A percentile compares a stretch with the other conserved stretches of the same genome.
Conservation (phyloP, 2,113 vertebrate genomes). For the Crotalus viridis region DNA sequence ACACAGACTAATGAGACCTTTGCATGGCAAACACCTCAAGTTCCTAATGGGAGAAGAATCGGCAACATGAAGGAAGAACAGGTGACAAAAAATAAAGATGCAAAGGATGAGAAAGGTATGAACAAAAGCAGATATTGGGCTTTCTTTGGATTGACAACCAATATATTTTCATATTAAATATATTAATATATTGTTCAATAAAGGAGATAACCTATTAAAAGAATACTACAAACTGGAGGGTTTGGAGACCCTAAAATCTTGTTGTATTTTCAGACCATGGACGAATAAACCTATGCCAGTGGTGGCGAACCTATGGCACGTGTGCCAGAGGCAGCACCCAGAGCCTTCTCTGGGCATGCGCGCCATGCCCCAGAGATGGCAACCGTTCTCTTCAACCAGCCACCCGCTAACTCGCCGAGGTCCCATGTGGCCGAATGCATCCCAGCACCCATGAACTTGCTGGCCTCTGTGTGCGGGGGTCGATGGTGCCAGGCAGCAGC, state of each 20-base stretch:
- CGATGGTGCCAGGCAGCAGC: too few relatives aligned
- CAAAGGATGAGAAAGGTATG: conserved; percentile 69
- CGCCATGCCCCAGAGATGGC: too few relatives aligned
- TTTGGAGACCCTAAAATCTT: neutral
- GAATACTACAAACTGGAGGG: neutral
- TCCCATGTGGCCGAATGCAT: too few relatives aligned
- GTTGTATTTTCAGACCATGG: neutral
- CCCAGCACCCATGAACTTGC: too few relatives aligned
- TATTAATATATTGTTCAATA: neutral
- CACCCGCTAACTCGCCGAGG: too few relatives aligned
- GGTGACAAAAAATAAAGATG: conserved; percentile 59
- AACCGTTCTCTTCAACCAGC: too few relatives aligned
- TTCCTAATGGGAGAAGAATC: conserved; percentile 64
- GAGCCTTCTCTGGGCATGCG: too few relatives aligned
- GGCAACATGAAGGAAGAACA: conserved; percentile 66
- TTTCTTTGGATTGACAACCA: neutral
- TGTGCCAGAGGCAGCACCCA: too few relatives aligned
- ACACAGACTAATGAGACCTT: conserved; percentile 64
- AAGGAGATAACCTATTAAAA: neutral
- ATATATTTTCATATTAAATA: neutral
- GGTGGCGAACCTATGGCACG: too few relatives aligned
- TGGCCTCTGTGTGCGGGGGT: too few relatives aligned
- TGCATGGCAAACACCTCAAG: conserved; percentile 64
- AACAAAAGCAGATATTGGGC: neutral
- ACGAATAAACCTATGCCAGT: neutral